Conservation (phyloP, 2,888 invertebrate genomes). For the Eupithecia abbreviata region DNA sequence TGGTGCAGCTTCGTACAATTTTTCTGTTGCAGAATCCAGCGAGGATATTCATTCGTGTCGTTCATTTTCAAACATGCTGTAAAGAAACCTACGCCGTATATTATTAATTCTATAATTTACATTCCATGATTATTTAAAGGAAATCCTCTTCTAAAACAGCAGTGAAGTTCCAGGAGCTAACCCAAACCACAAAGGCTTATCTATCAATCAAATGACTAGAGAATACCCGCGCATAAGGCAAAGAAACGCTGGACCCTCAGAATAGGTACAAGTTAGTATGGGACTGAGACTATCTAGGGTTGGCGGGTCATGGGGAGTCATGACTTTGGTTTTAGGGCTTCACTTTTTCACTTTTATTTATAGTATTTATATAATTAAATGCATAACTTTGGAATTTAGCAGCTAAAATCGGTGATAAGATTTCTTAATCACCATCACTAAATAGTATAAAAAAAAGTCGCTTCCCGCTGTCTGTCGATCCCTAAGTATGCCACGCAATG, state of each 20-base stretch:
- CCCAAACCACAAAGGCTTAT: slow-evolving; percentile 39
- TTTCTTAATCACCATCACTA: not conserved
- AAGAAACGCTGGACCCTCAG: slow-evolving; percentile 4
- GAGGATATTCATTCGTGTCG: too few species aligned
- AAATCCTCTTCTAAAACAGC: not conserved
- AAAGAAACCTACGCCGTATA: not conserved
- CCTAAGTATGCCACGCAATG: too few species aligned
- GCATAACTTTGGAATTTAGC: not conserved
- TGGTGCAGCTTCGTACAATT: too few species aligned
- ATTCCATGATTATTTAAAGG: not conserved
- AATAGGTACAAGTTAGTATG: not conserved
- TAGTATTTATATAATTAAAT: not conserved
- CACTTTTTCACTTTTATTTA: not conserved
- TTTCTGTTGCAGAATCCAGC: too few species aligned
- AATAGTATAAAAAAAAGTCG: too few species aligned
- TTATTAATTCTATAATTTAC: not conserved
- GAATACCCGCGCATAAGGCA: slow-evolving; percentile 40
- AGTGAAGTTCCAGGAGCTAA: not conserved
- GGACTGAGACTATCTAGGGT: slow-evolving; percentile 4
- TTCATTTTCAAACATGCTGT: not conserved
- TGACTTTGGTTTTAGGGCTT: not conserved
- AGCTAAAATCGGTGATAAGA: not conserved
- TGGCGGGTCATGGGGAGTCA: not conserved
- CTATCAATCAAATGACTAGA: slow-evolving; percentile 53
- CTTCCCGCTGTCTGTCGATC: too few species aligned